Percentiles rank a stretch among this genome's conserved stretches.
Evolutionary conservation across 2,797 vertebrate species (phyloP).

Genomic region (Enteromius thamalakanensis): DNA sequence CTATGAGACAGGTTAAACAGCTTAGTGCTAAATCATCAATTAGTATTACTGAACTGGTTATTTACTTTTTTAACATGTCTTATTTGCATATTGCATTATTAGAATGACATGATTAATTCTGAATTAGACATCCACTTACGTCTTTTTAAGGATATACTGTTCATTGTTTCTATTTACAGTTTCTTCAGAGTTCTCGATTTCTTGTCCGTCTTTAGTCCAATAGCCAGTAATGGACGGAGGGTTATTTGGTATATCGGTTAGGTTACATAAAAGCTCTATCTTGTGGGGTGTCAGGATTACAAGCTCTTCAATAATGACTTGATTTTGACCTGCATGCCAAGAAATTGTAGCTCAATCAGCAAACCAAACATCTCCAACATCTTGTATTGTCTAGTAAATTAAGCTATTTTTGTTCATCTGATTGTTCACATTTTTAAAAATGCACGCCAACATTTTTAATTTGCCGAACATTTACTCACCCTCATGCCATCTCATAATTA

Average conservation of each 20-base stretch:
- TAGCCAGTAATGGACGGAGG: slow-evolving; percentile 68
- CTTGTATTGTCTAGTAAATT: not conserved
- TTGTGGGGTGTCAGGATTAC: slow-evolving; percentile 63
- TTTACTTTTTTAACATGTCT: not conserved
- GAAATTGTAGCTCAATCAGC: slow-evolving; percentile 23
- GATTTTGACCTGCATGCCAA: slow-evolving; percentile 65
- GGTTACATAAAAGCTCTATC: slow-evolving; percentile 78
- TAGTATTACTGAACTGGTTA: not conserved
- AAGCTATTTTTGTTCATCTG: not conserved
- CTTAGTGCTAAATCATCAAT: not conserved
- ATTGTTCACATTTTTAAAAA: not conserved
- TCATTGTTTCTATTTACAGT: slow-evolving; percentile 59
- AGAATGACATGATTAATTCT: slow-evolving; percentile 3
- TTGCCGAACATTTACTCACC: not conserved
- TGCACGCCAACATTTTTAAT: not conserved
- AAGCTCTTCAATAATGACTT: slow-evolving; percentile 58
- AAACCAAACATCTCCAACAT: slow-evolving; percentile 12
- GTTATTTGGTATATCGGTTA: slow-evolving; percentile 61
- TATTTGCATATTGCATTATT: slow-evolving; percentile 6
- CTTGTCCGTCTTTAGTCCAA: slow-evolving; percentile 79
- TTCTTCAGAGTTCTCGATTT: slow-evolving; percentile 66
- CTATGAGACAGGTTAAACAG: slow-evolving; percentile 50
- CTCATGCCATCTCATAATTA: not conserved
- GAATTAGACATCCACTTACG: slow-evolving; percentile 62
- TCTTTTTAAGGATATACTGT: slow-evolving; percentile 66